Evolutionary conservation across 2,113 vertebrate genomes (phyloP).

Genomic region (Lophura nycthemera): DNA sequence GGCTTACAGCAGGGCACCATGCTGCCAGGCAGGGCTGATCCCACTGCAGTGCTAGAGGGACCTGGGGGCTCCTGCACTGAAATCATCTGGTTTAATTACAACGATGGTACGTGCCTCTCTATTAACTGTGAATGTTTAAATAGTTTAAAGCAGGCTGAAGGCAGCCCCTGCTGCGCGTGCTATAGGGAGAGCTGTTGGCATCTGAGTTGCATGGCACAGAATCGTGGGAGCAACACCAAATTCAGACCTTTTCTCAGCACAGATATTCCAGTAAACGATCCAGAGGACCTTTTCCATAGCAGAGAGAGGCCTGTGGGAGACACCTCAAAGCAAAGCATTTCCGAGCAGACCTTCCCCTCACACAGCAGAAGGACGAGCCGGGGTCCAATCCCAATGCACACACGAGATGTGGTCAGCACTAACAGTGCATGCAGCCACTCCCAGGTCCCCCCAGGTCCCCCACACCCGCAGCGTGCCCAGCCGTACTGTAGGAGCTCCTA

Average conservation of each 20-base stretch:
- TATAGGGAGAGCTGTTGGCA: neutral
- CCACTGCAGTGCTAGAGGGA: neutral
- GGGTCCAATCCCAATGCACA: neutral
- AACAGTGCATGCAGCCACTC: too few species aligned
- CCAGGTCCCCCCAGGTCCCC: neutral
- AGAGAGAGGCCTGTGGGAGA: neutral
- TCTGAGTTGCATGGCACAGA: neutral
- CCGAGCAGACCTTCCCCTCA: rapidly evolving
- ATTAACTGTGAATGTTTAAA: neutral
- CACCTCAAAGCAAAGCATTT: neutral
- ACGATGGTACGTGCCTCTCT: neutral
- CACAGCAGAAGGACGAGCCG: neutral
- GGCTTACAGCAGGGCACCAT: too few species aligned
- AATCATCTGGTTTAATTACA: neutral
- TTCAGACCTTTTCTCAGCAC: neutral
- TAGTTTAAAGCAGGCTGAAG: neutral
- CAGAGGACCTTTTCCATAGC: neutral
- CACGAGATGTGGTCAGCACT: too few species aligned
- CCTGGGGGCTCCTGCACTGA: neutral
- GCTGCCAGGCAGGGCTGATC: neutral
- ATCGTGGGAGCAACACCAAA: neutral
- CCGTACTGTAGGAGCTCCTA: neutral
- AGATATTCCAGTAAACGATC: neutral
- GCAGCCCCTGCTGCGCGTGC: neutral
- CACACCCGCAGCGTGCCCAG: neutral